phyloP scores from a whole-genome alignment of 2,888 invertebrate species.

The Agriotes lineatus region DNA sequence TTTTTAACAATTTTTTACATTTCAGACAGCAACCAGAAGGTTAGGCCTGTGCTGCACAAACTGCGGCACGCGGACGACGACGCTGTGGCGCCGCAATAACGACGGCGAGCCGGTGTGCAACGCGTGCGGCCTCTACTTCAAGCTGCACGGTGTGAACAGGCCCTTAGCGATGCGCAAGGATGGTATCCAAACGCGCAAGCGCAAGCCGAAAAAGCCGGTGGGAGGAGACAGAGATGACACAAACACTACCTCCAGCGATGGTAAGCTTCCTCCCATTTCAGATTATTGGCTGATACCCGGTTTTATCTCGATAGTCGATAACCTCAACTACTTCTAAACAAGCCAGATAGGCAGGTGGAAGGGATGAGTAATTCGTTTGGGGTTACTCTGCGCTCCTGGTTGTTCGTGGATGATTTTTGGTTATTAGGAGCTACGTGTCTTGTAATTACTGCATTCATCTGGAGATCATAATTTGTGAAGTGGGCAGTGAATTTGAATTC shows the following conservation, averaged over 20 bases:
- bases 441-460: neutral
- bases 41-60: slow-evolving; percentile 95
- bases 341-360: neutral
- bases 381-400: slow-evolving; percentile 17
- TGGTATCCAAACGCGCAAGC: slow-evolving; percentile 95
- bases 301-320: slow-evolving; percentile 6
- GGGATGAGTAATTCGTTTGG: neutral
- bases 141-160: slow-evolving; percentile 92
- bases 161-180: slow-evolving; percentile 97
- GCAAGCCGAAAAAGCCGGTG: slow-evolving; percentile 89
- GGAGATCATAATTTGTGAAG: too few relatives aligned
- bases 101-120: slow-evolving; percentile 99
- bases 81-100: slow-evolving; percentile 97
- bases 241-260: slow-evolving; percentile 62
- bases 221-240: slow-evolving; percentile 67
- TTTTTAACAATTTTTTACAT: too few relatives aligned
- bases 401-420: slow-evolving; percentile 6
- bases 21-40: slow-evolving; percentile 86
- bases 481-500: too few relatives aligned
- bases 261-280: slow-evolving; percentile 51
- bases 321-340: neutral
- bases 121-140: slow-evolving; percentile 97
- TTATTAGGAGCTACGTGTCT: slow-evolving; percentile 1
- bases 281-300: slow-evolving; percentile 29
- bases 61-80: slow-evolving; percentile 97